A percentile compares a stretch with the other conserved stretches of the same genome.
phyloP scores from a whole-genome alignment of 2,797 vertebrate species.

The Serranus cabrilla region DNA sequence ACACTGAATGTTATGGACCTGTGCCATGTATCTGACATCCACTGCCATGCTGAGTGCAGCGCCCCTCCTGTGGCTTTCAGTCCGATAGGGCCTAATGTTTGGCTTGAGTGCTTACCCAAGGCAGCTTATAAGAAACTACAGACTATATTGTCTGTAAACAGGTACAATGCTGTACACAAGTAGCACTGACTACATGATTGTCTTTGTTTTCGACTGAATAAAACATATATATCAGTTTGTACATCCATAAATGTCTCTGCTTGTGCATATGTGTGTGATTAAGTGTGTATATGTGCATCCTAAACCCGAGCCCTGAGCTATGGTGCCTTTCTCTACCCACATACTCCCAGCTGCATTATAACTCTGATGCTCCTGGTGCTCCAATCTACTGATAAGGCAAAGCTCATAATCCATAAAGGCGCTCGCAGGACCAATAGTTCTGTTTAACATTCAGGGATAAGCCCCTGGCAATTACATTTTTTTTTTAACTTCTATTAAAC shows the following conservation, averaged over 20 bases:
- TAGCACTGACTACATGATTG: not conserved
- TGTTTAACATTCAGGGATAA: constrained; percentile 76
- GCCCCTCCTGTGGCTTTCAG: constrained; percentile 26
- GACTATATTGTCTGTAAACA: not conserved
- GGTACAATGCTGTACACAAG: not conserved
- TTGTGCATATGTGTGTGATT: not conserved
- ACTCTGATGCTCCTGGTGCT: constrained; percentile 77
- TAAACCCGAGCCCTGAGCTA: constrained; percentile 52
- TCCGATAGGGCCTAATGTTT: constrained; percentile 14
- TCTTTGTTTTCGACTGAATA: not conserved
- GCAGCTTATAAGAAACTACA: constrained; percentile 5
- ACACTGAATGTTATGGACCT: constrained; percentile 47
- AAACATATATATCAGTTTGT: not conserved
- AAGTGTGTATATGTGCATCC: not conserved
- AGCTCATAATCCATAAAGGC: constrained; percentile 84
- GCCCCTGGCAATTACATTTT: constrained; percentile 62
- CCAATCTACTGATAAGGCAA: constrained; percentile 82
- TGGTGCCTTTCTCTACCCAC: constrained; percentile 41
- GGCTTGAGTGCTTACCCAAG: not conserved
- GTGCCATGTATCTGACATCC: constrained; percentile 43
- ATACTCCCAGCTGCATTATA: constrained; percentile 71
- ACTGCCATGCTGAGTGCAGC: constrained; percentile 24
- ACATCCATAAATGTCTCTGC: not conserved
- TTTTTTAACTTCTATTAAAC: constrained; percentile 45
- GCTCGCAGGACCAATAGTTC: constrained; percentile 71